phyloP scores from a whole-genome alignment of 2,888 invertebrate genomes.

The Dynastes hyllus region DNA sequence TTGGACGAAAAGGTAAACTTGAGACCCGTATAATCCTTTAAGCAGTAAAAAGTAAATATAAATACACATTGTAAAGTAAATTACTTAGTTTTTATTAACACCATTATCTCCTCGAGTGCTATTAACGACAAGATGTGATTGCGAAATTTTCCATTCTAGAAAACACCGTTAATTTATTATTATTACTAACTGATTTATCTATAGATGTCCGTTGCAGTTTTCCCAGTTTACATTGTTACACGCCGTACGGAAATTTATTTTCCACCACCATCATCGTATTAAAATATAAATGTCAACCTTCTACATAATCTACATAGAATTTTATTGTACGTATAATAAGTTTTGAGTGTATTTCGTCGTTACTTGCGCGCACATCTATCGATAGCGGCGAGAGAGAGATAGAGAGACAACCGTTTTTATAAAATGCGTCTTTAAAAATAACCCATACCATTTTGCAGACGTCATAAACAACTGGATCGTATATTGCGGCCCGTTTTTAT shows the following conservation, averaged over 20 bases:
- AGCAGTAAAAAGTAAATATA: no score
- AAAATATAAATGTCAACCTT: conserved; percentile 31
- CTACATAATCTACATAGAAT: conserved; percentile 39
- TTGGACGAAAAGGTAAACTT: no score
- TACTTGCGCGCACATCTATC: no score
- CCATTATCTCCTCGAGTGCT: neutral
- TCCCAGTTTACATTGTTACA: conserved; percentile 1
- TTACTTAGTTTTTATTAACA: neutral
- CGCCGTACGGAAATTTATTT: neutral
- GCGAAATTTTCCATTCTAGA: conserved; percentile 1
- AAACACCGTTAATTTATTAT: neutral
- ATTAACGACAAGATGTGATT: neutral
- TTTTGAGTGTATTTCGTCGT: conserved; percentile 27
- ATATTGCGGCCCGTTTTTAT: neutral
- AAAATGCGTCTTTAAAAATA: conserved; percentile 12
- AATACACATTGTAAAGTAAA: no score
- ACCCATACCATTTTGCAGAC: conserved; percentile 16
- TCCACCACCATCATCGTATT: neutral
- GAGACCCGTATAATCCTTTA: no score
- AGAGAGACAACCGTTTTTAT: neutral
- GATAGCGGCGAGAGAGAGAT: neutral
- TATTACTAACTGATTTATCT: conserved; percentile 9
- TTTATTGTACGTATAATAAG: conserved; percentile 13
- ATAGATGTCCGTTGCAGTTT: neutral
- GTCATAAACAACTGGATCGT: conserved; percentile 26